Evolutionary conservation across 2,888 invertebrate genomes (phyloP).

Genomic region (Margaritifera margaritifera): DNA sequence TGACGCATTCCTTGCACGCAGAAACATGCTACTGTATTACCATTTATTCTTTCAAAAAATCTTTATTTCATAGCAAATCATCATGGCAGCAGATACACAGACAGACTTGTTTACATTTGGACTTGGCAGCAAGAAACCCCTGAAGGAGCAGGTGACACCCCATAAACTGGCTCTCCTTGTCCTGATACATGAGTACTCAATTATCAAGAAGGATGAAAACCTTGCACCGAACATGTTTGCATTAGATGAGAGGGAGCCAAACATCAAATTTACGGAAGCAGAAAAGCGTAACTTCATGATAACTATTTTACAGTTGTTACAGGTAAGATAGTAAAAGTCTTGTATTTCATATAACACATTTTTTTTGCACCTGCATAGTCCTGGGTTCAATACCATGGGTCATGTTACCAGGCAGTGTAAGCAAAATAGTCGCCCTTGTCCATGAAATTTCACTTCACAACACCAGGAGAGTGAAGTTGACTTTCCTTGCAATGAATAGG

Average conservation of each 20-base stretch:
- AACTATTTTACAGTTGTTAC: slow-evolving; percentile 84
- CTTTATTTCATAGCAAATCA: not conserved
- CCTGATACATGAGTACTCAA: slow-evolving; percentile 52
- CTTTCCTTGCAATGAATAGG: too few species aligned
- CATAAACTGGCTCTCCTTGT: slow-evolving; percentile 56
- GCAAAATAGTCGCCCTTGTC: too few species aligned
- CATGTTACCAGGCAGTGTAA: too few species aligned
- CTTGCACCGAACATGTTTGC: not conserved
- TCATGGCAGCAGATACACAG: slow-evolving; percentile 5
- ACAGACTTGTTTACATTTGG: slow-evolving; percentile 38
- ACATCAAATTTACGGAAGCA: slow-evolving; percentile 48
- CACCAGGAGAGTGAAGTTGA: too few species aligned
- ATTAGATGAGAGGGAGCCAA: slow-evolving; percentile 4
- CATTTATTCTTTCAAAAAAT: too few species aligned
- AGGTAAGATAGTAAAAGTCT: slow-evolving; percentile 72
- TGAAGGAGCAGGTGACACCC: slow-evolving; percentile 57
- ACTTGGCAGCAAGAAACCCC: slow-evolving; percentile 30
- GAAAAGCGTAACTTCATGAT: slow-evolving; percentile 86
- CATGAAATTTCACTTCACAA: too few species aligned
- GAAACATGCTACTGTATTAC: too few species aligned
- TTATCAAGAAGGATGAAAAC: slow-evolving; percentile 20
- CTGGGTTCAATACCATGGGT: too few species aligned
- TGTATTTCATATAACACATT: too few species aligned
- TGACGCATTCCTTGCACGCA: too few species aligned
- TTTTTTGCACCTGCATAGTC: too few species aligned